These are phyloP conservation scores for Cyclargus thomasi DNA, from an alignment of 1,140 invertebrate species.

Conservation along the genomic window DNA sequence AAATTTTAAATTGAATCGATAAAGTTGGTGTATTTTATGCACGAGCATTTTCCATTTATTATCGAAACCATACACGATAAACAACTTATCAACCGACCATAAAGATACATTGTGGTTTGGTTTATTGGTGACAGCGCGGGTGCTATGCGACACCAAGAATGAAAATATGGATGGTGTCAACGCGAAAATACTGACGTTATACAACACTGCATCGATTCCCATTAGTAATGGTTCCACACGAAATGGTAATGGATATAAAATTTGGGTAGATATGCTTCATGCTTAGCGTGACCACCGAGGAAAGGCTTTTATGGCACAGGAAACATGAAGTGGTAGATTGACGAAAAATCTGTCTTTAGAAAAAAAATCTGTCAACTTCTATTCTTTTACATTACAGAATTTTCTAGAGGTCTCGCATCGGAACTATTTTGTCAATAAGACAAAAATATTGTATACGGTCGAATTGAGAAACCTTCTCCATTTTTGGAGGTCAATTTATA, in stretches of 20 bases:
- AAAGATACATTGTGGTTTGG: conserved; percentile 18
- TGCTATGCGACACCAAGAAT: neutral
- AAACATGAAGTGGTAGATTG: too few species aligned
- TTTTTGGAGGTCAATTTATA: too few species aligned
- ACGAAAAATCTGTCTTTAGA: too few species aligned
- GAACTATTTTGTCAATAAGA: too few species aligned
- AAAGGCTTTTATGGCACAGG: too few species aligned
- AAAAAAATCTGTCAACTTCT: too few species aligned
- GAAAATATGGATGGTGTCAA: neutral
- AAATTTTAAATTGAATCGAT: conserved; percentile 35
- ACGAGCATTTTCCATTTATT: conserved; percentile 32
- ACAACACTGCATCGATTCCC: neutral
- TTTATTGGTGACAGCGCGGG: neutral
- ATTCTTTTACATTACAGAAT: too few species aligned
- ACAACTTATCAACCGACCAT: conserved; percentile 28
- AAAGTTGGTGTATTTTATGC: conserved; percentile 29
- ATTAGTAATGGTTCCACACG: neutral
- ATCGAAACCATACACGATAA: conserved; percentile 35
- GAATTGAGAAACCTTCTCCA: too few species aligned
- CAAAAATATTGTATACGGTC: too few species aligned
- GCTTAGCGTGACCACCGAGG: too few species aligned
- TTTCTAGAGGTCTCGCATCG: too few species aligned
- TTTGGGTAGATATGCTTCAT: neutral
- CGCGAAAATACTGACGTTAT: neutral
- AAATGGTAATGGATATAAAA: neutral